These are phyloP conservation scores for Pelosia muscerda DNA, from an alignment of 2,888 invertebrate species.

Conservation along the genomic window DNA sequence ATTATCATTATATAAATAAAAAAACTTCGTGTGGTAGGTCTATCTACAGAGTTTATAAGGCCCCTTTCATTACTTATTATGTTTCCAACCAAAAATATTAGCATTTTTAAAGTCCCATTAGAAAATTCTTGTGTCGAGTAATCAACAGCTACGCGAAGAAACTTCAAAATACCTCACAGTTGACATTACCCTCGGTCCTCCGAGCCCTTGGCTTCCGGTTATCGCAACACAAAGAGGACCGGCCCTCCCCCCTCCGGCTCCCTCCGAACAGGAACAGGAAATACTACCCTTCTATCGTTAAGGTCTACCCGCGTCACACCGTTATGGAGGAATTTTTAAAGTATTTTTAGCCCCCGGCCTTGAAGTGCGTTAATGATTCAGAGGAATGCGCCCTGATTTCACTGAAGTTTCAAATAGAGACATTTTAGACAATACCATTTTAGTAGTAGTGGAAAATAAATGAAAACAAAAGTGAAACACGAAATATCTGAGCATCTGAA, in stretches of 20 bases:
- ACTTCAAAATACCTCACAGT: constrained; percentile 82
- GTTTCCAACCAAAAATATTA: constrained; percentile 27
- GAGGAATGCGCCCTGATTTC: constrained; percentile 56
- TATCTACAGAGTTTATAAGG: neutral
- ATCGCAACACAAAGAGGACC: constrained; percentile 83
- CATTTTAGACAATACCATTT: constrained; percentile 7
- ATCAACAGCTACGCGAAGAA: constrained; percentile 77
- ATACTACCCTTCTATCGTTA: constrained; percentile 86
- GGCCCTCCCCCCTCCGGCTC: constrained; percentile 64
- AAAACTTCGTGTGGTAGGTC: neutral
- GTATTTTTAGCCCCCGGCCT: constrained; percentile 71
- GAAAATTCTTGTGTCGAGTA: constrained; percentile 60
- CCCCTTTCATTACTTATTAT: neutral
- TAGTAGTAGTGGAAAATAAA: no score
- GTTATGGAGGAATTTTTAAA: constrained; percentile 69
- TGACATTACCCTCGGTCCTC: constrained; percentile 85
- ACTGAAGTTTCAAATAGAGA: constrained; percentile 26
- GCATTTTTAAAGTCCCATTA: constrained; percentile 41
- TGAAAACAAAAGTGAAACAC: no score
- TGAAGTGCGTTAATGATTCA: constrained; percentile 61
- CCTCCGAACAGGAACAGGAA: constrained; percentile 78
- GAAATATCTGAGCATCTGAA: no score
- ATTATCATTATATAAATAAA: no score
- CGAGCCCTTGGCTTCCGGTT: constrained; percentile 85
- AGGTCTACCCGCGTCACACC: constrained; percentile 80